Conservation (phyloP, 1,140 invertebrate genomes). For the Drosophila pallidifrons region DNA sequence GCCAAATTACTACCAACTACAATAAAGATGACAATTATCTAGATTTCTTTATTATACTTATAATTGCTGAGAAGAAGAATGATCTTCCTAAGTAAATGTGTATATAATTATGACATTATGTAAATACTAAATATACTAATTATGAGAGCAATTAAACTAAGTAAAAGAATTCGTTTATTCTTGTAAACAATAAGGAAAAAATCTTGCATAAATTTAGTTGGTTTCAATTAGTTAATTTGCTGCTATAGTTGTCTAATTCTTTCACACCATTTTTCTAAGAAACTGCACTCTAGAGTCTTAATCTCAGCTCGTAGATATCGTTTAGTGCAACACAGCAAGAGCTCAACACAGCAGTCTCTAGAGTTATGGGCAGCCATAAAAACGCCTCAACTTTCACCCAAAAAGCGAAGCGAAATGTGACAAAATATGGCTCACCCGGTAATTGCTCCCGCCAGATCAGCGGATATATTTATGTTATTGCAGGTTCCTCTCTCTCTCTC, state of each 20-base stretch:
- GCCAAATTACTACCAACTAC: too few species aligned
- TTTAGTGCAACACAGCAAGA: background rate
- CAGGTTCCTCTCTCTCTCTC: conserved; percentile 17
- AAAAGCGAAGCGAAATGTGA: conserved; percentile 57
- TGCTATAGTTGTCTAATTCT: background rate
- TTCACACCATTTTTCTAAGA: conserved; percentile 1
- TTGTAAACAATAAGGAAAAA: too few species aligned
- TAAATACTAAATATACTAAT: too few species aligned
- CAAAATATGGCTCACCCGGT: conserved; percentile 79
- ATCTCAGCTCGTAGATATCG: background rate
- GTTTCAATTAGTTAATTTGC: background rate
- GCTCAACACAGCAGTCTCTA: background rate
- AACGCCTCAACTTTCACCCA: conserved; percentile 79
- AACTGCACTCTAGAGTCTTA: background rate
- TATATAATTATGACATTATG: too few species aligned
- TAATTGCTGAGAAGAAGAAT: too few species aligned
- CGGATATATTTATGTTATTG: conserved; percentile 81
- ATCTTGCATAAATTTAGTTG: too few species aligned
- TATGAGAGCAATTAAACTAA: too few species aligned
- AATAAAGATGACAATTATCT: too few species aligned
- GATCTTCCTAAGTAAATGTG: too few species aligned
- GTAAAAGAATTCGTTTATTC: background rate
- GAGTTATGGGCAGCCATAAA: conserved; percentile 66
- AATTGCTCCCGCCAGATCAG: conserved; percentile 80
- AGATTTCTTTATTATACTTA: too few species aligned